Evolutionary conservation across 2,888 invertebrate species (phyloP).

Genomic region (Scaptomyza flava): DNA sequence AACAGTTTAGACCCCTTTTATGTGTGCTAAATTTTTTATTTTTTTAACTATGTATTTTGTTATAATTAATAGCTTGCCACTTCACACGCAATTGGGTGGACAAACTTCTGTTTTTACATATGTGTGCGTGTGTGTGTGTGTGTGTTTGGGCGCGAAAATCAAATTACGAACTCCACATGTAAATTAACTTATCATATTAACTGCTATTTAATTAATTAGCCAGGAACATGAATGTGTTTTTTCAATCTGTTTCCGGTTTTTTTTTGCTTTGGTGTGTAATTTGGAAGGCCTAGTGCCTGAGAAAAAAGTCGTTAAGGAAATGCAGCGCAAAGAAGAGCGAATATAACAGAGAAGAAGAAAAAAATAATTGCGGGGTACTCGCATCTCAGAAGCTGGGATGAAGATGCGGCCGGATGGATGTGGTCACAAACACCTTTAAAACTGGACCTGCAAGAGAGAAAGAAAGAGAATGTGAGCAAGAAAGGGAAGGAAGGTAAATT

Average conservation of each 20-base stretch:
- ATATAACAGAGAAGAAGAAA: slow-evolving; percentile 4
- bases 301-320: slow-evolving; percentile 46
- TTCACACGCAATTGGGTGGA: slow-evolving; percentile 55
- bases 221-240: slow-evolving; percentile 32
- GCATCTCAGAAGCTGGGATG: slow-evolving; percentile 59
- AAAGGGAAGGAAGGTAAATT: slow-evolving; percentile 73
- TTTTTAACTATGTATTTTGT: slow-evolving; percentile 3
- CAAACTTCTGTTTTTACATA: neutral
- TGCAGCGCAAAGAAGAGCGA: slow-evolving; percentile 14
- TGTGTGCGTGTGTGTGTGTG: slow-evolving; percentile 16
- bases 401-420: slow-evolving; percentile 30
- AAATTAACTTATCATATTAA: slow-evolving; percentile 76
- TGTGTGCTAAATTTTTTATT: neutral
- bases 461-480: neutral
- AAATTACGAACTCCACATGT: slow-evolving; percentile 71
- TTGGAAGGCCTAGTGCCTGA: slow-evolving; percentile 20
- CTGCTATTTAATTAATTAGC: slow-evolving; percentile 74
- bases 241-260: slow-evolving; percentile 34
- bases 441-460: slow-evolving; percentile 11
- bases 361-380: slow-evolving; percentile 36
- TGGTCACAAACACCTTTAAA: slow-evolving; percentile 64
- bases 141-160: slow-evolving; percentile 56
- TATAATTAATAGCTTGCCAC: slow-evolving; percentile 42
- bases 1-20: slow-evolving; percentile 5
- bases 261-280: neutral